These are phyloP conservation scores for Cotesia congregata DNA, from an alignment of 2,888 invertebrate species.

Conservation along the genomic window DNA sequence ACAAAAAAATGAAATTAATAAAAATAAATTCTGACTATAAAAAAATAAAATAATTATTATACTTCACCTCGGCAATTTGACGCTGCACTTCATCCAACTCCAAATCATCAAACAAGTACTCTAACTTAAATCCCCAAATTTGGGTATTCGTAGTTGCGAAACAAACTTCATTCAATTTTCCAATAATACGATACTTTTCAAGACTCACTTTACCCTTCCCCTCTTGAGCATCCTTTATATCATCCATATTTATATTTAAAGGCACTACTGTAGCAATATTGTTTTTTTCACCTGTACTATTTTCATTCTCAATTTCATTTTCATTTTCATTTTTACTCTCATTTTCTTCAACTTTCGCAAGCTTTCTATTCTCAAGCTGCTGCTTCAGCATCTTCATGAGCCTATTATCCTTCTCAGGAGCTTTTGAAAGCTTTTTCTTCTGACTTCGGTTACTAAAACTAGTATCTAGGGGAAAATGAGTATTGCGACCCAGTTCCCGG, in stretches of 20 bases:
- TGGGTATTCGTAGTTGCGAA: slow-evolving; percentile 49
- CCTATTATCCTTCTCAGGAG: not conserved
- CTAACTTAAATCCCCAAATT: slow-evolving; percentile 54
- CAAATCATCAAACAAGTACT: slow-evolving; percentile 47
- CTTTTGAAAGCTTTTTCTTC: slow-evolving; percentile 19
- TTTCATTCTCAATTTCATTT: slow-evolving; percentile 27
- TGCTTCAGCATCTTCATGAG: not conserved
- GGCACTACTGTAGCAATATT: slow-evolving; percentile 49
- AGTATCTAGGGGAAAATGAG: not conserved
- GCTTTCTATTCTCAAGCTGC: not conserved
- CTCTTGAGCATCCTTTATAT: slow-evolving; percentile 50
- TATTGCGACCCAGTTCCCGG: slow-evolving; percentile 51
- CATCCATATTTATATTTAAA: slow-evolving; percentile 55
- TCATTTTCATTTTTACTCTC: slow-evolving; percentile 39
- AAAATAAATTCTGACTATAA: not conserved
- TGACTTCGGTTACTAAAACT: not conserved
- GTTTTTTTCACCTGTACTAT: too few relatives aligned
- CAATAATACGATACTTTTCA: slow-evolving; percentile 47
- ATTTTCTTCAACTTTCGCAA: not conserved
- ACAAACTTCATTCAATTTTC: slow-evolving; percentile 54
- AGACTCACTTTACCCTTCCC: slow-evolving; percentile 16
- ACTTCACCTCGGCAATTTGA: slow-evolving; percentile 38
- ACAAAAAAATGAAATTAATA: slow-evolving; percentile 24
- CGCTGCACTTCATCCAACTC: slow-evolving; percentile 32
- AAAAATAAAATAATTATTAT: slow-evolving; percentile 6